A percentile compares a stretch with the other conserved stretches of the same genome.
phyloP scores from a whole-genome alignment of 2,797 vertebrate genomes.

The Gastrophryne carolinensis region DNA sequence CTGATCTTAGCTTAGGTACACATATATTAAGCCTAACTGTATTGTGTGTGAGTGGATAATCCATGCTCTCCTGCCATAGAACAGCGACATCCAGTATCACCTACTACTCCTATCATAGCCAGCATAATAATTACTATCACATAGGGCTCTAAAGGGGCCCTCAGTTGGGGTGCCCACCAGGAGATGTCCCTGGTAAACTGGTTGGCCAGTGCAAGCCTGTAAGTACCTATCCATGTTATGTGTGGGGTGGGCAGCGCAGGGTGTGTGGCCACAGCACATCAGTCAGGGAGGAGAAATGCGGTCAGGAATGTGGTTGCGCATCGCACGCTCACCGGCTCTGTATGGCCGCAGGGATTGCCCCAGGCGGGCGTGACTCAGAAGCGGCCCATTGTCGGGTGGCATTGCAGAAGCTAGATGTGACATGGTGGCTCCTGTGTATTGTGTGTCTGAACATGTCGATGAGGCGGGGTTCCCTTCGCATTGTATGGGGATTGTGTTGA shows the following conservation, averaged over 20 bases:
- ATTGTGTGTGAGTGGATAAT: too few relatives aligned
- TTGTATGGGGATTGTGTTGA: neutral
- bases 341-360: neutral
- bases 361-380: neutral
- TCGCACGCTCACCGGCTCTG: neutral
- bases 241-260: neutral
- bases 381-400: neutral
- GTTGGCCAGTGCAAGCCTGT: too few relatives aligned
- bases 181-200: too few relatives aligned
- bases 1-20: too few relatives aligned
- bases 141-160: too few relatives aligned
- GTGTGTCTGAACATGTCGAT: conserved; percentile 10
- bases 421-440: neutral
- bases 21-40: too few relatives aligned
- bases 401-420: neutral
- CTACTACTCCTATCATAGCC: too few relatives aligned
- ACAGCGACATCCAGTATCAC: too few relatives aligned
- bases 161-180: too few relatives aligned
- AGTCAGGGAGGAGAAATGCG: conserved; percentile 1
- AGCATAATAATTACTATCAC: too few relatives aligned
- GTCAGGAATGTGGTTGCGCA: conserved; percentile 4
- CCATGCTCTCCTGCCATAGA: too few relatives aligned
- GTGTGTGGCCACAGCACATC: neutral
- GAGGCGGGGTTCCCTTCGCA: conserved; percentile 14
- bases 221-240: too few relatives aligned